Conservation (phyloP, 2,888 invertebrate species). For the Crossocerus cetratus region DNA sequence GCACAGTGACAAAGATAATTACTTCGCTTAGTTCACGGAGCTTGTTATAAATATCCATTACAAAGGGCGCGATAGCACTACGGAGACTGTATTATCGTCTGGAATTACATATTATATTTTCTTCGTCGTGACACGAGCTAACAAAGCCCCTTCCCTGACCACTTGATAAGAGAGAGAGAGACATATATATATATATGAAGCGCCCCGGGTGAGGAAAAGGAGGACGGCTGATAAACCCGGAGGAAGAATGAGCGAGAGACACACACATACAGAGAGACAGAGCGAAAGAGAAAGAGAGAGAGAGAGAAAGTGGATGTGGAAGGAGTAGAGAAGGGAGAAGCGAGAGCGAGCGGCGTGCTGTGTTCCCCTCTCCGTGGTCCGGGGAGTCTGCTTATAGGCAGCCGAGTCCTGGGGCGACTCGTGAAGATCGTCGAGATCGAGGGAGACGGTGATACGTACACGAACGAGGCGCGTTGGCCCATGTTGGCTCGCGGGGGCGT, state of each 20-base stretch:
- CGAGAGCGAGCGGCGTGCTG: constrained; percentile 4
- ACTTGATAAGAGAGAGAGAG: background rate
- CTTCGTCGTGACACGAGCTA: background rate
- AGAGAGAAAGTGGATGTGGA: background rate
- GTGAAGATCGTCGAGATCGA: constrained; percentile 71
- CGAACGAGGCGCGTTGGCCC: constrained; percentile 57
- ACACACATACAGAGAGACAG: background rate
- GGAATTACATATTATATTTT: too few species aligned
- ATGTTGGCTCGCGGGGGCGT: constrained; percentile 75
- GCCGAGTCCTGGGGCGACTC: constrained; percentile 62
- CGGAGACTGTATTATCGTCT: too few species aligned
- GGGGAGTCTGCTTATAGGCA: constrained; percentile 63
- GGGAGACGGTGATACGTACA: constrained; percentile 58
- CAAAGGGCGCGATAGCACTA: too few species aligned
- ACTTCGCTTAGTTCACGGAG: too few species aligned
- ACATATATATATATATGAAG: background rate
- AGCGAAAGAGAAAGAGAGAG: background rate
- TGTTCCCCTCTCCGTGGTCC: constrained; percentile 52
- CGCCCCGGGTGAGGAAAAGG: background rate
- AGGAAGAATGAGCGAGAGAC: background rate
- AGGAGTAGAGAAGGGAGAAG: background rate
- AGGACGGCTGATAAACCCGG: background rate
- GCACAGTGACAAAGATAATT: too few species aligned
- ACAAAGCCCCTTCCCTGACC: constrained; percentile 16
- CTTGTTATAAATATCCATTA: too few species aligned